Base-by-base conservation (phyloP, 2,113 vertebrate species). In the Epinephelus moara region DNA sequence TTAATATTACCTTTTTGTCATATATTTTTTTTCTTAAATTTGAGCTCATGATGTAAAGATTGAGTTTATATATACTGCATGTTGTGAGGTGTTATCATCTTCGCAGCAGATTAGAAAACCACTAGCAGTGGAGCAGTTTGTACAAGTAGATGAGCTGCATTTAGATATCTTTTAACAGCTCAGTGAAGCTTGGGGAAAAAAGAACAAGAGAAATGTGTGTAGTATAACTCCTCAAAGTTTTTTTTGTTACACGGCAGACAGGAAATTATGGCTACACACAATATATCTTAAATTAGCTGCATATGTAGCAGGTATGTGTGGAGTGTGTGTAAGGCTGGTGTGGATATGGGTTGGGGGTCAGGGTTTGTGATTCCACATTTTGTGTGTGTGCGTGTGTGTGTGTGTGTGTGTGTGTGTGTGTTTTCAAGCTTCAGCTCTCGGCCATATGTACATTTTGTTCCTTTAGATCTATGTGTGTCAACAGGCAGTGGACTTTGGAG, bases 401-500 rank as follows among this genome's bases (percentile, higher is more conserved):
- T 27, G 27, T 27, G 27, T 27, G 27, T 27, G 40, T 42, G 40
- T 42, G 61, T 60, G 50, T 47, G 63, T 57, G 52, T 49, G 47
- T 59, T n/a, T 42, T 66, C 19, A 40, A 49, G 42, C 52, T 37
- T 55, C 55, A 78, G 15, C 82, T 75, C 57, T 14, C 8, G 45
- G 70, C 75, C 55, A 60, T 84, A 75, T 86, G 88, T 90, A 83
- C 60, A 37, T 83, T 74, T 53, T 84, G 72, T 80, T 84, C 76
- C 68, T 86, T 61, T 80, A 85, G 72, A 50, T 83, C 57, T 23
- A 49, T 81, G 81, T 40, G 74, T 82, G 88, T 85, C 77, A 84
- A 75, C 72, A 84, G 53, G 57, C 62, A 6, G 61, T 70, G 82
- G 82, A 89, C 88, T 91, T 91, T 84, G 78, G 81, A 85, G 66